Base-by-base conservation (phyloP, 2,888 invertebrate species). In the Microctonus brassicae region DNA sequence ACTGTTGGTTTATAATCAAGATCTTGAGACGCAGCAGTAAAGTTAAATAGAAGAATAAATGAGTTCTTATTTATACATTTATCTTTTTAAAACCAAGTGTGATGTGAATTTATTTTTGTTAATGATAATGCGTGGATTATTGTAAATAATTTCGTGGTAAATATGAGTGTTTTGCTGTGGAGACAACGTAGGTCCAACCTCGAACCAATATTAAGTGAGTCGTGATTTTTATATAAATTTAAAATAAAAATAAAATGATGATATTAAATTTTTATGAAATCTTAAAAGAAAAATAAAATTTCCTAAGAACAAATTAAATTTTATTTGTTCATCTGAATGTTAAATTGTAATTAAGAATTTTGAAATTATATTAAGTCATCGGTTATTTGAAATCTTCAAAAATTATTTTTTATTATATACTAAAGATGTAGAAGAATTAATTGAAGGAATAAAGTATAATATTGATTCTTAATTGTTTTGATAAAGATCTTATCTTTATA, bases 91-190 rank as follows among this genome's bases (percentile, higher is more conserved):
- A 33, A 58, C 39, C 47, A 20, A 47, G 52, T 70, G 69, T 63
- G 34, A 55, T 57, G 63, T 63, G 17, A 57, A 29, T 57, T 42
- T 62, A 29, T 42, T 20, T 36, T 29, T 10, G 52, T 33, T 22
- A 17, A 52, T 17, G n/a, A 70, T 20, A 63, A 69, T 69, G 47
- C 52, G 39, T 29, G 63, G 33, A 55, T 58, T 64, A n/a, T n/a
- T n/a, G n/a, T n/a, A n/a, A n/a, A n/a, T n/a, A n/a, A n/a, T n/a
- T 67, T 60, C n/a, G n/a, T 42, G 36, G 61, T 42, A 52, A 77
- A 58, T 71, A 85, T 85, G 86, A 85, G 85, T 67, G 81, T 85
- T 33, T 69, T 85, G n/a, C 72, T 85, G 73, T 85, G 86, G 85
- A 80, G 85, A 53, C 85, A 83, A 70, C 80, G 85, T 2, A 76